Base-by-base conservation (phyloP, 1,140 invertebrate genomes). In the Bombus terrestris region DNA sequence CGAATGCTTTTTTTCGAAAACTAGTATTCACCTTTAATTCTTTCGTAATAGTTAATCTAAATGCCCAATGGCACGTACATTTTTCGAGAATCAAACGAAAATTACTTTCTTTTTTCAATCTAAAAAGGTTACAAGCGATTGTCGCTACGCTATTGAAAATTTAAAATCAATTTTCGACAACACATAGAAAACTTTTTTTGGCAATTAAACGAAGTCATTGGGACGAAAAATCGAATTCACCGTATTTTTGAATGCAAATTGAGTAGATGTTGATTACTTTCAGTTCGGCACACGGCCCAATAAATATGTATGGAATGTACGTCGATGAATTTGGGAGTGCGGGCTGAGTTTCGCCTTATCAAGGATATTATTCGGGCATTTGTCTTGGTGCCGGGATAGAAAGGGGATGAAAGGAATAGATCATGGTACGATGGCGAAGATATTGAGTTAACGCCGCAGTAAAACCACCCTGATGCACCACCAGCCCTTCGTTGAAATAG, bases 361-460 rank as follows among this genome's bases (percentile, higher is more conserved):
- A 80, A 28, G 37, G 32, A 80, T 64, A 85, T 83, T 69, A 77
- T 75, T 79, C 69, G 73, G 73, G 39, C 66, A 80, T 85, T 85
- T 85, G 83, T 64, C 76, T 80, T 10, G 43, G 71, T n/a, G 28
- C 6, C 72, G 79, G 66, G 75, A 89, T 66, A 82, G 87, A 81
- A 83, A 89, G 69, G 76, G 84, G 87, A 69, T 81, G 84, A 83
- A 86, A 83, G 88, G 88, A 78, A 86, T 83, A 75, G 88, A 89
- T 89, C 85, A 71, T 77, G 81, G 32, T 81, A 69, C 82, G 87
- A 89, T 86, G 84, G 73, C 88, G 88, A 89, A 86, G 88, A 89
- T 89, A 89, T 89, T 85, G 81, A 89, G 88, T 89, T 89, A 89
- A 85, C 84, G 71, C 80, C 88, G 76, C 25, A 62, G 88, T 89